Conservation (phyloP, 2,888 invertebrate species). For the Pilophorus perplexus region DNA sequence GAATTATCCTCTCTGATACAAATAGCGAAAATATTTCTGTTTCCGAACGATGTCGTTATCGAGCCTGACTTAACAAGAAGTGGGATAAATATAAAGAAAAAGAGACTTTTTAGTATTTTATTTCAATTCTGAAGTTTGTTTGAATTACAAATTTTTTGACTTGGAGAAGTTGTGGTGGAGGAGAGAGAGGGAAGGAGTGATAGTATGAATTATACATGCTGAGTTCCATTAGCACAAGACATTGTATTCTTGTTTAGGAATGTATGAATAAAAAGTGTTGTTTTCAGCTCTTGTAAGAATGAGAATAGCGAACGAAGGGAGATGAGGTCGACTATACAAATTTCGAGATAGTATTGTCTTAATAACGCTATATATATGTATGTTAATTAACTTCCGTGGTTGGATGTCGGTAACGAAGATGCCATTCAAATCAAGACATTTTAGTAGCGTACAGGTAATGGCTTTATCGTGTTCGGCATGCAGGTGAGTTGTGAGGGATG, state of each 20-base stretch:
- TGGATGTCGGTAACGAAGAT: background rate
- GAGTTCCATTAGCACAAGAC: slow-evolving; percentile 41
- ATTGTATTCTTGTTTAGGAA: slow-evolving; percentile 40
- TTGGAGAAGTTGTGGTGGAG: slow-evolving; percentile 11
- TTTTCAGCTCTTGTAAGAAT: slow-evolving; percentile 17
- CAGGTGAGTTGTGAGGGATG: too few species aligned
- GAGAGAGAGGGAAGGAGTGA: slow-evolving; percentile 15
- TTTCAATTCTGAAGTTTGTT: slow-evolving; percentile 40
- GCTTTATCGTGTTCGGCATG: too few species aligned
- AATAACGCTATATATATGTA: slow-evolving; percentile 11
- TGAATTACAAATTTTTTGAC: slow-evolving; percentile 38
- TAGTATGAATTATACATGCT: slow-evolving; percentile 37
- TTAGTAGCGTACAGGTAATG: too few species aligned
- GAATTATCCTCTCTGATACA: slow-evolving; percentile 26
- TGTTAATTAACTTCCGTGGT: background rate
- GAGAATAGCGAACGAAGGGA: slow-evolving; percentile 1
- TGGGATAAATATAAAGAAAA: slow-evolving; percentile 10
- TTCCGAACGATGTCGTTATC: slow-evolving; percentile 34
- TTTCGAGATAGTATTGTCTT: slow-evolving; percentile 34
- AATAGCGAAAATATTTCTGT: slow-evolving; percentile 19
- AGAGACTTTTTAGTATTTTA: slow-evolving; percentile 36
- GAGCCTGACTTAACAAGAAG: slow-evolving; percentile 26
- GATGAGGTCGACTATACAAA: slow-evolving; percentile 15
- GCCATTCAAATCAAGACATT: background rate
- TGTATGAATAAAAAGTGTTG: slow-evolving; percentile 41